phyloP scores from a whole-genome alignment of 2,797 vertebrate genomes.

The Pangasius sanitwongsei region DNA sequence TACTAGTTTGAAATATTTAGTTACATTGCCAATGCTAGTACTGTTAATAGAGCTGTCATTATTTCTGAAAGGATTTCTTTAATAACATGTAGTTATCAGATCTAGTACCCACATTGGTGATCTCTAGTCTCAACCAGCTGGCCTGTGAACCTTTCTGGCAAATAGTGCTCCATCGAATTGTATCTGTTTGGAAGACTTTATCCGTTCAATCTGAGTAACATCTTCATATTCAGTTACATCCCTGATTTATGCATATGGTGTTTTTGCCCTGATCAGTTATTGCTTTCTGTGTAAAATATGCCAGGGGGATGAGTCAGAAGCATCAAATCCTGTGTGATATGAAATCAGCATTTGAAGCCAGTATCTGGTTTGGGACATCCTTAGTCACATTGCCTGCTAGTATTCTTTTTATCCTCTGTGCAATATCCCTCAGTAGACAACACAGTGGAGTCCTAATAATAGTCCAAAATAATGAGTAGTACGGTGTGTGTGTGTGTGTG shows the following conservation, averaged over 20 bases:
- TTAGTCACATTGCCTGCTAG: neutral
- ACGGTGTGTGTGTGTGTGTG: conserved; percentile 17
- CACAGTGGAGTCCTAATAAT: conserved; percentile 13
- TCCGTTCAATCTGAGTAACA: neutral
- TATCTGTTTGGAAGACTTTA: neutral
- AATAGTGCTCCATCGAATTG: neutral
- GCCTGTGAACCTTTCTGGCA: neutral
- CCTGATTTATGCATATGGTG: neutral
- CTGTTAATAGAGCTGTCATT: neutral
- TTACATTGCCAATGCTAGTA: neutral
- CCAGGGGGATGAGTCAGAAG: neutral
- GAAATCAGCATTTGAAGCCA: neutral
- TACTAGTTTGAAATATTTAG: neutral
- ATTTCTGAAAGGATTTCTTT: neutral
- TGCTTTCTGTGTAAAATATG: neutral
- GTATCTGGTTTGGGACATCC: neutral
- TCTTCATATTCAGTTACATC: neutral
- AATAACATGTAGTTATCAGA: neutral
- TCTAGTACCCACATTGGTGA: neutral
- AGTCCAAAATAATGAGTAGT: conserved; percentile 39
- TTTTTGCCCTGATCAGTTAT: neutral
- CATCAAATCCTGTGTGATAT: neutral
- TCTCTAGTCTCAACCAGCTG: neutral
- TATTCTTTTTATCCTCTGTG: neutral
- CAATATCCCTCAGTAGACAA: neutral